Conservation (phyloP, 1,140 invertebrate species). For the Batillaria attramentaria region DNA sequence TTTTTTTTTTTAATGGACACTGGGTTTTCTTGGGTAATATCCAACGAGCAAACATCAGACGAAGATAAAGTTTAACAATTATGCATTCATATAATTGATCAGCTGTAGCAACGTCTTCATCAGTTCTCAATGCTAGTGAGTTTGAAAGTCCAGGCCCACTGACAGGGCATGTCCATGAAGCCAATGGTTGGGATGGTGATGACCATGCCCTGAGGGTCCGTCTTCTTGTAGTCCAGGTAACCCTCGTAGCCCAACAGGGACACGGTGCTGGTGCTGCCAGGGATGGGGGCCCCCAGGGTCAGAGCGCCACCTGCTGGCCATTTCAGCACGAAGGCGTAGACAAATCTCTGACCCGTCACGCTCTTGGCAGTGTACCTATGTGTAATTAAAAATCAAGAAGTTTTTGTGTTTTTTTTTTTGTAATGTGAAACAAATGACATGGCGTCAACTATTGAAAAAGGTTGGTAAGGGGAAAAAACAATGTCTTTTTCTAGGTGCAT, state of each 20-base stretch:
- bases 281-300: constrained; percentile 49
- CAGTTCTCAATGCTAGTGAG: constrained; percentile 39
- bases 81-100: too few relatives aligned
- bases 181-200: constrained; percentile 54
- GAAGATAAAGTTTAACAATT: too few relatives aligned
- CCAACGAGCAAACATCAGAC: too few relatives aligned
- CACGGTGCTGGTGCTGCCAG: constrained; percentile 47
- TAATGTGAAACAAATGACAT: too few relatives aligned
- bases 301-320: constrained; percentile 49
- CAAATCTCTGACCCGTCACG: constrained; percentile 23
- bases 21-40: too few relatives aligned
- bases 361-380: constrained; percentile 63
- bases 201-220: constrained; percentile 40
- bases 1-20: too few relatives aligned
- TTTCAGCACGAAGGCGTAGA: constrained; percentile 52
- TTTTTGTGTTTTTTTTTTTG: too few relatives aligned
- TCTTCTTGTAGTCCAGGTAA: constrained; percentile 44
- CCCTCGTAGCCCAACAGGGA: constrained; percentile 53
- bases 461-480: too few relatives aligned
- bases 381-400: too few relatives aligned
- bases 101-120: too few relatives aligned
- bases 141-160: constrained; percentile 61
- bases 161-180: constrained; percentile 54
- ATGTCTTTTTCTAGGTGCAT: too few relatives aligned
- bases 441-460: too few relatives aligned